Evolutionary conservation across 2,888 invertebrate genomes (phyloP).

Genomic region (Ennomos quercinarius): DNA sequence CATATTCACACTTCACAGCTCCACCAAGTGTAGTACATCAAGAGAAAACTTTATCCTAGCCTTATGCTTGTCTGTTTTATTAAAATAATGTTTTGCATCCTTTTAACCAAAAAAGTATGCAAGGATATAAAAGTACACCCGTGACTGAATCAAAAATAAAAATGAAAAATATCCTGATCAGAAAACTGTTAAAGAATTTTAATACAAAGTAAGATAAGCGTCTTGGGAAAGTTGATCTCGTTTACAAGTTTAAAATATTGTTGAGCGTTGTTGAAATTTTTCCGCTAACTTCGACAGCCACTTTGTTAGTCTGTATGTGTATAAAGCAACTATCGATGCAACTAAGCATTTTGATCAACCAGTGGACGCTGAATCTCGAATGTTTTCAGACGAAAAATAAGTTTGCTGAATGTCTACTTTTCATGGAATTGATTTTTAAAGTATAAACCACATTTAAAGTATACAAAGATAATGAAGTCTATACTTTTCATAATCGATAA

Average conservation of each 20-base stretch:
- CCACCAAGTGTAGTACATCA: not conserved
- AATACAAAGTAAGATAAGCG: slow-evolving; percentile 26
- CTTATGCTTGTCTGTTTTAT: too few species aligned
- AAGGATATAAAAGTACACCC: slow-evolving; percentile 11
- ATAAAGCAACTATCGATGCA: slow-evolving; percentile 73
- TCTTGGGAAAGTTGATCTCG: slow-evolving; percentile 18
- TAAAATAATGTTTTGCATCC: not conserved
- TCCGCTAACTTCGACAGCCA: slow-evolving; percentile 22
- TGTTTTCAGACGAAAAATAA: not conserved
- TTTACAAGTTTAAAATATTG: slow-evolving; percentile 27
- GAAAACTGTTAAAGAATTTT: slow-evolving; percentile 31
- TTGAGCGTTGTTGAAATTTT: slow-evolving; percentile 22
- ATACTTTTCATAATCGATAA: too few species aligned
- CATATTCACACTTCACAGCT: too few species aligned
- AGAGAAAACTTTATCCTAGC: not conserved
- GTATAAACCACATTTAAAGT: too few species aligned
- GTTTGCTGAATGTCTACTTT: too few species aligned
- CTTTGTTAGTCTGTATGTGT: slow-evolving; percentile 53
- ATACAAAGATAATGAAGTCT: too few species aligned
- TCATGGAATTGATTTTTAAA: too few species aligned
- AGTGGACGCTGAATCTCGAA: slow-evolving; percentile 23
- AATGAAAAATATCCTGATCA: slow-evolving; percentile 22
- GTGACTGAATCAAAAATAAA: slow-evolving; percentile 10
- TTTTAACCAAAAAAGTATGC: slow-evolving; percentile 20
- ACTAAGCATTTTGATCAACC: slow-evolving; percentile 61